A percentile compares a stretch with the other conserved stretches of the same genome.
Conservation (phyloP, 1,140 invertebrate species). For the Delia radicum region DNA sequence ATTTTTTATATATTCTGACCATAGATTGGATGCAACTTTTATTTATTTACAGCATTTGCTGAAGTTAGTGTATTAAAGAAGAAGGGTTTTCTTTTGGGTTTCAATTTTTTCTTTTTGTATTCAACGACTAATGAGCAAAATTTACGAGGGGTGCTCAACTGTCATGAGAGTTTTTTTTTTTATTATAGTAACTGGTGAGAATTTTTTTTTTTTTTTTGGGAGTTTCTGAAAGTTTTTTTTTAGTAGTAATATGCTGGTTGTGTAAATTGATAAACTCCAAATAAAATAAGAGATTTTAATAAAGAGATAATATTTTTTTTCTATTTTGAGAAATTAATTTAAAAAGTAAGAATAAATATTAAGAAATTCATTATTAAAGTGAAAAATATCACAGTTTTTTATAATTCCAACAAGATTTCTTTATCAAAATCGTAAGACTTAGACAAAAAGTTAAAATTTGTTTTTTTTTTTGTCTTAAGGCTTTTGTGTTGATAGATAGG, state of each 20-base stretch:
- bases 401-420: too few species aligned
- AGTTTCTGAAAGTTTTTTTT: neutral
- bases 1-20: neutral
- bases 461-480: too few species aligned
- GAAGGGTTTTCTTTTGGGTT: neutral
- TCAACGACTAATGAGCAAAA: constrained; percentile 3
- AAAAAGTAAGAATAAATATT: neutral
- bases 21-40: neutral
- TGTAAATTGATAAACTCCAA: neutral
- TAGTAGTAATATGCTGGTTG: neutral
- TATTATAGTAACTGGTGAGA: neutral
- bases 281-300: constrained; percentile 16
- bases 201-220: neutral
- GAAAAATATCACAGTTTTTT: too few species aligned
- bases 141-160: constrained; percentile 13
- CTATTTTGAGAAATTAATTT: neutral
- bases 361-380: too few species aligned
- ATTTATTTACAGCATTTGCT: neutral
- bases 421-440: too few species aligned
- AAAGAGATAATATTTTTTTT: neutral
- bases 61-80: neutral
- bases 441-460: too few species aligned
- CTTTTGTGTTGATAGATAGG: too few species aligned
- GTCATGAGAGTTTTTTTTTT: neutral
- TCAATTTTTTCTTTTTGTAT: neutral